Evolutionary conservation across 2,888 invertebrate genomes (phyloP), one percentile per base, ranked within the genome.

Genomic region (Microctonus aethiopoides): DNA sequence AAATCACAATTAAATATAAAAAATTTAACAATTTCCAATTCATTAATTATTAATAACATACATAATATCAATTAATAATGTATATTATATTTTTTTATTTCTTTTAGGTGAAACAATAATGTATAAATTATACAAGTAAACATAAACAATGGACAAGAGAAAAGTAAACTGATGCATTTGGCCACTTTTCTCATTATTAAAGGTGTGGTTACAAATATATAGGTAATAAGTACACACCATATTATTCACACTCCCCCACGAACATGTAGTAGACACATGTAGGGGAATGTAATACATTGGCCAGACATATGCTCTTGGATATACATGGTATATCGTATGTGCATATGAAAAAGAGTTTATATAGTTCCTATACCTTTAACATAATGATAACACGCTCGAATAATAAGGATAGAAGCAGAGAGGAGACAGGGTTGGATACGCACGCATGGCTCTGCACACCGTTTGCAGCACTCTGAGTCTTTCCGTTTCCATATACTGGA

Each of bases 401-500:
- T 85, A 86, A 85, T 84, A 83, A 84, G 83, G 82, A 84, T 82
- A 78, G 74, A 72, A 64, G 76, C 76, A 75, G 76, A 82, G 81
- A 86, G 86, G 86, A 86, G 82, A 84, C 84, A 86, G 84, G 86
- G 84, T 86, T 86, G 84, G 86, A 85, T 86, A 85, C 86, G 85
- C 86, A 85, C 84, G 86, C 86, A 83, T 85, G 84, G 81, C 75
- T 79, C 77, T 78, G 80, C 78, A 41, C 72, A 71, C 73, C 66
- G 83, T 82, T 84, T 79, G 84, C 84, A 85, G 84, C 80, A 80
- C 80, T 79, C 52, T 64, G 67, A 63, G 75, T 70, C 80, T 83
- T n/a, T 83, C 82, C 84, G 83, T 80, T 84, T 79, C 10, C 16
- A 36, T 29, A n/a, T 32, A 20, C n/a, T 32, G 20, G 34, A 57